These are phyloP conservation scores for Yoshiicerus persimilis DNA, from an alignment of 1,140 invertebrate genomes.

Conservation along the genomic window DNA sequence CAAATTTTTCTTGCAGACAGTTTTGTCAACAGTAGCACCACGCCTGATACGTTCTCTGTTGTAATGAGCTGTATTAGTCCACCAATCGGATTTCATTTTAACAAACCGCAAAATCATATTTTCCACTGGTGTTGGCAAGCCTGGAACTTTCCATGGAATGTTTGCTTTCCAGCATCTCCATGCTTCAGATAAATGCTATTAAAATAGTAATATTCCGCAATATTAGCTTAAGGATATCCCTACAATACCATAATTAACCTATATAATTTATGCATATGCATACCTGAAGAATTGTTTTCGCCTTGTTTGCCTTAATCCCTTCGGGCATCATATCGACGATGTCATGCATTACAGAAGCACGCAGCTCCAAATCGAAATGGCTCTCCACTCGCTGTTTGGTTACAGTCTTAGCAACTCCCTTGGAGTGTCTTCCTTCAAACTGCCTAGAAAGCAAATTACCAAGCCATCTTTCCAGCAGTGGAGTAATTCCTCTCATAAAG, in stretches of 20 bases:
- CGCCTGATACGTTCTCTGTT: slow-evolving; percentile 93
- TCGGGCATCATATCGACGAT: slow-evolving; percentile 99
- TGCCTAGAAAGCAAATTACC: slow-evolving; percentile 97
- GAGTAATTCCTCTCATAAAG: slow-evolving; percentile 98
- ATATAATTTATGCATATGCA: not conserved
- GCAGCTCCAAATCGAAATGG: slow-evolving; percentile 97
- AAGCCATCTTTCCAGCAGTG: slow-evolving; percentile 94
- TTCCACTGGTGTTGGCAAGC: slow-evolving; percentile 97
- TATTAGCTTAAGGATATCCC: not conserved
- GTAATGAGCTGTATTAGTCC: slow-evolving; percentile 99
- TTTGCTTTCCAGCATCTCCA: slow-evolving; percentile 99
- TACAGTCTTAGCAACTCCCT: slow-evolving; percentile 98
- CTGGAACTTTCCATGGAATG: slow-evolving; percentile 99
- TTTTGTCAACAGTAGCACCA: slow-evolving; percentile 96
- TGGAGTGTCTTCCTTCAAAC: slow-evolving; percentile 98
- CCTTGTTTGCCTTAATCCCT: slow-evolving; percentile 99
- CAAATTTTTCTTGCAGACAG: slow-evolving; percentile 99
- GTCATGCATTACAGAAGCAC: slow-evolving; percentile 99
- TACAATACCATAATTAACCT: not conserved
- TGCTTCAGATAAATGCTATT: slow-evolving; percentile 89
- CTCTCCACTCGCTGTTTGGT: slow-evolving; percentile 99
- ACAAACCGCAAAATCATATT: slow-evolving; percentile 99
- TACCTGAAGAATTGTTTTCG: slow-evolving; percentile 90
- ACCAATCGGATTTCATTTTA: slow-evolving; percentile 99
- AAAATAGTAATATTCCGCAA: not conserved